phyloP scores from a whole-genome alignment of 2,113 vertebrate genomes.

The Potamarius usumacintae region DNA sequence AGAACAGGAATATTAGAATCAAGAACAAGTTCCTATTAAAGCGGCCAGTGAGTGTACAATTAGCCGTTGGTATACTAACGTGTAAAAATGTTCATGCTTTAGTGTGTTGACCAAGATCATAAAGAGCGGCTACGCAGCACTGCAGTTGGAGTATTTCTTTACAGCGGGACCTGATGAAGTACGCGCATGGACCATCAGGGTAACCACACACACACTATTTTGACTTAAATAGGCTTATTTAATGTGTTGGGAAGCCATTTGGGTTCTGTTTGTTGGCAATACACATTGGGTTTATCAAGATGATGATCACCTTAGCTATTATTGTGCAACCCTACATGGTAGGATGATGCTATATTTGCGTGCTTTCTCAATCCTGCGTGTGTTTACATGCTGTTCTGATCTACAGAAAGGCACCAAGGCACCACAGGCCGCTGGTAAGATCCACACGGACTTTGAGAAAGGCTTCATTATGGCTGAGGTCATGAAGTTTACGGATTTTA shows the following conservation, averaged over 20 bases:
- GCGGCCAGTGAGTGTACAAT: too few species aligned
- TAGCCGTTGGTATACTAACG: too few species aligned
- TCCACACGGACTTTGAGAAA: slow-evolving; percentile 99
- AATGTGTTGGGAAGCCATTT: background rate
- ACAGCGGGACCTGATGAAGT: slow-evolving; percentile 98
- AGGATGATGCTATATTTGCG: background rate
- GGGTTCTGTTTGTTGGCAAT: background rate
- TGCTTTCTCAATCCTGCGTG: slow-evolving; percentile 49
- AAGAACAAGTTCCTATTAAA: too few species aligned
- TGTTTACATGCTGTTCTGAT: slow-evolving; percentile 18
- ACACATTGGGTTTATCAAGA: background rate
- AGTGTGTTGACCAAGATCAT: slow-evolving; percentile 98
- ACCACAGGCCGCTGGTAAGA: slow-evolving; percentile 97
- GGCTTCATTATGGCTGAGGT: slow-evolving; percentile 99
- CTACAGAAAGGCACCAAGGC: slow-evolving; percentile 94
- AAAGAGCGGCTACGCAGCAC: slow-evolving; percentile 92
- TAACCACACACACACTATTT: slow-evolving; percentile 70
- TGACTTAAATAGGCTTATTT: background rate
- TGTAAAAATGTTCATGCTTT: slow-evolving; percentile 23
- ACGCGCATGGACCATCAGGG: slow-evolving; percentile 97
- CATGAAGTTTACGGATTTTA: slow-evolving; percentile 98
- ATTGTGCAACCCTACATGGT: background rate
- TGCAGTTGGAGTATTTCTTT: slow-evolving; percentile 99
- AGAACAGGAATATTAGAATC: too few species aligned
- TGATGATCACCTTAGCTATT: background rate